Evolutionary conservation across 2,797 vertebrate species (phyloP).

Genomic region (Malurus splendens): DNA sequence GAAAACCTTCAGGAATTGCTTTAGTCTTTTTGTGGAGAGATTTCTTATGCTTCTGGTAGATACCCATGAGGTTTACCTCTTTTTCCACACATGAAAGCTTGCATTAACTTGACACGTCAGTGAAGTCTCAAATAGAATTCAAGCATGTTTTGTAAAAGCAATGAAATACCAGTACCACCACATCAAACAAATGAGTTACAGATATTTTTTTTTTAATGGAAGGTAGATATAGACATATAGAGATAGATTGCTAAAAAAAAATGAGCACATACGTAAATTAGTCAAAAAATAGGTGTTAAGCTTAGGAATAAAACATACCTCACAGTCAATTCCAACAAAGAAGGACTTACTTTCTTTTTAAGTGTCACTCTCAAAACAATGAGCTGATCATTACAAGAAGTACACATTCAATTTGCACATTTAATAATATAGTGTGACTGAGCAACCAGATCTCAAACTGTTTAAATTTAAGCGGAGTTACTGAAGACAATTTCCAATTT

Average conservation of each 20-base stretch:
- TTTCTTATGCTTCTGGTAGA: not conserved
- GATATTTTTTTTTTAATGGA: not conserved
- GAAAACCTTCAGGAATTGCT: not conserved
- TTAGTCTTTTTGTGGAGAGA: not conserved
- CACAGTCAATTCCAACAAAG: not conserved
- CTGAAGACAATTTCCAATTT: not conserved
- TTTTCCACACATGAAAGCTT: not conserved
- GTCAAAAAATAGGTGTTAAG: not conserved
- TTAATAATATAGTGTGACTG: not conserved
- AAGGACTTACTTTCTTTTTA: not conserved
- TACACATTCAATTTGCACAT: not conserved
- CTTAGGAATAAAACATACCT: not conserved
- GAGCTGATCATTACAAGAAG: not conserved
- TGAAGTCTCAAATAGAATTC: not conserved
- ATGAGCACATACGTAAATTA: not conserved
- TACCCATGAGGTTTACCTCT: not conserved
- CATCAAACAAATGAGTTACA: not conserved
- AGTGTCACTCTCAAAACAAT: not conserved
- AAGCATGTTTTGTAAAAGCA: not conserved
- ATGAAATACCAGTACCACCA: not conserved
- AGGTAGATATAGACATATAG: fast-evolving
- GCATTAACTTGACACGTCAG: not conserved
- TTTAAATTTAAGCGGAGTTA: not conserved
- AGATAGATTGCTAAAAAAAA: not conserved
- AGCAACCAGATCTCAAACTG: not conserved